A percentile compares a stretch with the other conserved stretches of the same genome.
These are phyloP conservation scores for Gymnarchus niloticus DNA, from an alignment of 2,113 vertebrate genomes.

Conservation along the genomic window DNA sequence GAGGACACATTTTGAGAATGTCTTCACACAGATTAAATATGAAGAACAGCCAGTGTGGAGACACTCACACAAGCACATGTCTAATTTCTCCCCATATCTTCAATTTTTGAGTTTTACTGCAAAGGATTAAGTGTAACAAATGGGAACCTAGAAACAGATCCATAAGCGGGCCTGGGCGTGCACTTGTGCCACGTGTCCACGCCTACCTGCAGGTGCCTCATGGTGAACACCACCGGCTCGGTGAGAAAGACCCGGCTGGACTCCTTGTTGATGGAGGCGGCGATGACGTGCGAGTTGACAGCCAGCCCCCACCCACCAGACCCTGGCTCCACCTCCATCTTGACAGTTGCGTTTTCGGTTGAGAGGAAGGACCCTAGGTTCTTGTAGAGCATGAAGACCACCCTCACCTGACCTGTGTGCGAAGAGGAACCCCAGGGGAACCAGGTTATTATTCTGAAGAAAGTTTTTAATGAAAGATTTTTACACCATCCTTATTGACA, in stretches of 20 bases:
- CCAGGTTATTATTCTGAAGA: constrained; percentile 65
- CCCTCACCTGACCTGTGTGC: constrained; percentile 80
- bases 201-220: constrained; percentile 77
- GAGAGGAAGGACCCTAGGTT: constrained; percentile 85
- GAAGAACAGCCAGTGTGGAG: neutral
- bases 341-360: constrained; percentile 84
- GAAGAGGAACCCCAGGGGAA: constrained; percentile 48
- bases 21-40: neutral
- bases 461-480: neutral
- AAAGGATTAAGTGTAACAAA: neutral
- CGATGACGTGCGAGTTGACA: constrained; percentile 84
- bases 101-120: neutral
- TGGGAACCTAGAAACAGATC: neutral
- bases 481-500: neutral
- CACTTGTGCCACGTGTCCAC: neutral
- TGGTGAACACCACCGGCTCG: constrained; percentile 83
- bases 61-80: too few relatives aligned
- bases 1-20: neutral
- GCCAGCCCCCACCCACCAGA: constrained; percentile 61
- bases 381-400: constrained; percentile 87
- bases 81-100: neutral
- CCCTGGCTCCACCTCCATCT: constrained; percentile 69
- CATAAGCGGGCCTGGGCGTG: neutral
- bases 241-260: constrained; percentile 86
- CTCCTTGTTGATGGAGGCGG: constrained; percentile 89